These are phyloP conservation scores for Cromileptes altivelis DNA, from an alignment of 2,113 vertebrate species.

Conservation along the genomic window DNA sequence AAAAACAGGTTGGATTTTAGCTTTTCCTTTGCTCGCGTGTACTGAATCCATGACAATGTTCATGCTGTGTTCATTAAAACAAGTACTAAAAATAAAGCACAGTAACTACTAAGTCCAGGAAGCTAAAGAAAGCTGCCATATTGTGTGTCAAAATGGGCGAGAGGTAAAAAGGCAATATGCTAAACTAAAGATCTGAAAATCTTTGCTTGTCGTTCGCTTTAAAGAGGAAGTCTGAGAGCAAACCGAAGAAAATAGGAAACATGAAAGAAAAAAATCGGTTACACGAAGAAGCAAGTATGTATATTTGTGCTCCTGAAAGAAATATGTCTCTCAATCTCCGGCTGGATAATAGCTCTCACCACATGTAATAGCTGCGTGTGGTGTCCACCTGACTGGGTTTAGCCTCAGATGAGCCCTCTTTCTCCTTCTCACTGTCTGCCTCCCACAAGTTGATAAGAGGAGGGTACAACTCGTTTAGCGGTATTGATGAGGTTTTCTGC, in stretches of 20 bases:
- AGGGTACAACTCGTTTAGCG: slow-evolving; percentile 96
- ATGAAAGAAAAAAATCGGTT: slow-evolving; percentile 82
- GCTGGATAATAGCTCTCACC: slow-evolving; percentile 86
- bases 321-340: slow-evolving; percentile 36
- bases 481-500: slow-evolving; percentile 99
- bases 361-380: slow-evolving; percentile 99
- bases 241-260: slow-evolving; percentile 78
- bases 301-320: slow-evolving; percentile 75
- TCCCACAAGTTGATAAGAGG: slow-evolving; percentile 99
- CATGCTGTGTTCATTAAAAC: slow-evolving; percentile 87
- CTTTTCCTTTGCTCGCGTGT: slow-evolving; percentile 67
- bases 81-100: slow-evolving; percentile 86
- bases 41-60: slow-evolving; percentile 81
- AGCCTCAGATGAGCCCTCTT: slow-evolving; percentile 91
- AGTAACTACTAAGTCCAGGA: slow-evolving; percentile 83
- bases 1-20: slow-evolving; percentile 72
- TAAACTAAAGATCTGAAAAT: slow-evolving; percentile 88
- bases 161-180: slow-evolving; percentile 86
- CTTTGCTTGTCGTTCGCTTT: slow-evolving; percentile 84
- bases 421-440: slow-evolving; percentile 96
- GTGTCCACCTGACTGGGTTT: slow-evolving; percentile 97
- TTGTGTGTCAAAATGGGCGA: slow-evolving; percentile 80
- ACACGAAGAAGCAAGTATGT: slow-evolving; percentile 90
- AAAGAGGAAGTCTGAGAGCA: slow-evolving; percentile 85
- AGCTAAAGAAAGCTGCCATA: slow-evolving; percentile 88